Conservation (phyloP, 35 echinoderm and acorn worm genomes). For the Apostichopus californicus region DNA sequence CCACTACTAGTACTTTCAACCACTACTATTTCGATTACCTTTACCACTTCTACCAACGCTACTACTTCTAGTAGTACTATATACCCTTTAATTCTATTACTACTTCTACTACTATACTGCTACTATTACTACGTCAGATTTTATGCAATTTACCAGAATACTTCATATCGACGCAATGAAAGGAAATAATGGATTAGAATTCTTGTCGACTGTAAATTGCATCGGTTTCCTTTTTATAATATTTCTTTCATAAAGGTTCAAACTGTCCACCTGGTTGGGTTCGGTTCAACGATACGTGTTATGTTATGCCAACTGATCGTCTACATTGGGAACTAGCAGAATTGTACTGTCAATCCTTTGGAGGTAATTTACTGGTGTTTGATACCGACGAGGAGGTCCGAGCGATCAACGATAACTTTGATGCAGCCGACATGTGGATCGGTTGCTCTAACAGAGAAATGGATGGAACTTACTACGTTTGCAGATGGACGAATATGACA, state of each 20-base stretch:
- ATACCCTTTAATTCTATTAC: too few species aligned
- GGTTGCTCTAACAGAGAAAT: not conserved
- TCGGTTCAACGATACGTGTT: not conserved
- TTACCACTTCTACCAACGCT: too few species aligned
- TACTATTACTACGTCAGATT: too few species aligned
- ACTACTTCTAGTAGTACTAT: too few species aligned
- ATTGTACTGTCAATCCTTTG: slow-evolving; percentile 19
- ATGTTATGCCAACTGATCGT: not conserved
- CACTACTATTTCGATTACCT: too few species aligned
- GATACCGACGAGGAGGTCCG: not conserved
- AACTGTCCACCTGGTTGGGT: slow-evolving; percentile 1
- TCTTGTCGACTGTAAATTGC: too few species aligned
- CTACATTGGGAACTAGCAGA: not conserved
- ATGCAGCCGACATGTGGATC: not conserved
- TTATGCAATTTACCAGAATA: too few species aligned
- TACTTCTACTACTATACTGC: too few species aligned
- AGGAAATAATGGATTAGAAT: too few species aligned
- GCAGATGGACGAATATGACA: not conserved
- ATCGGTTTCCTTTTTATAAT: not conserved
- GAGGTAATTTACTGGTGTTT: slow-evolving; percentile 7
- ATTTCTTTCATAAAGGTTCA: not conserved
- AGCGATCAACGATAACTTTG: not conserved
- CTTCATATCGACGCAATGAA: too few species aligned
- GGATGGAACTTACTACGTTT: not conserved
- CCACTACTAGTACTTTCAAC: too few species aligned